These are phyloP conservation scores for Lichenostomus cassidix DNA, from an alignment of 2,113 vertebrate species.

Conservation along the genomic window DNA sequence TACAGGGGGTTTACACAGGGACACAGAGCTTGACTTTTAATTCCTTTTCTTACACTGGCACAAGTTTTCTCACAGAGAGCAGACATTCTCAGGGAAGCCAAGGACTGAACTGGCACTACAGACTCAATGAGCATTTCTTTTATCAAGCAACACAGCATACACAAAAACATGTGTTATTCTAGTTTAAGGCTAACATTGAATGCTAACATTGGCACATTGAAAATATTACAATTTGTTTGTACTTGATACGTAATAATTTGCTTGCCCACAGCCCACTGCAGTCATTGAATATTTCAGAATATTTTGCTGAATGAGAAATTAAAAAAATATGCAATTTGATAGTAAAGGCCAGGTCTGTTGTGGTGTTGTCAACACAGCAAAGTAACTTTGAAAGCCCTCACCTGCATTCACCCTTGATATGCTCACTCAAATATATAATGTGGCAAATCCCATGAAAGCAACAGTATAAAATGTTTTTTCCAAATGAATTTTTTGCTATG, in stretches of 20 bases:
- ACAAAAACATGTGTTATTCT: not conserved
- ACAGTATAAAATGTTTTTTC: not conserved
- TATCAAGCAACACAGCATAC: not conserved
- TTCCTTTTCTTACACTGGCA: not conserved
- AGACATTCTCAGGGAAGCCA: not conserved
- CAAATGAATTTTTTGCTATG: not conserved
- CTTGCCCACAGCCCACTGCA: not conserved
- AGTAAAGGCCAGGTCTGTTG: not conserved
- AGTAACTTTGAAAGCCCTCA: not conserved
- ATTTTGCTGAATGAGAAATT: not conserved
- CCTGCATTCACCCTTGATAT: not conserved
- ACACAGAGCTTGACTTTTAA: not conserved
- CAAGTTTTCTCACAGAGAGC: not conserved
- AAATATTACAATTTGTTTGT: not conserved
- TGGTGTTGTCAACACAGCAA: not conserved
- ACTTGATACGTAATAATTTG: not conserved
- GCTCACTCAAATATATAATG: not conserved
- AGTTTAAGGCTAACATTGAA: not conserved
- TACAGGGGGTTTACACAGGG: not conserved
- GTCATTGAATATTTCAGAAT: not conserved
- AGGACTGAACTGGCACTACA: not conserved
- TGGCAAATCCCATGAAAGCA: not conserved
- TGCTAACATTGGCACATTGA: not conserved
- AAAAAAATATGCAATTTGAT: not conserved
- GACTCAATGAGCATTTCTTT: not conserved